Conservation (phyloP, 1,140 invertebrate genomes). For the Berghia stephanieae region DNA sequence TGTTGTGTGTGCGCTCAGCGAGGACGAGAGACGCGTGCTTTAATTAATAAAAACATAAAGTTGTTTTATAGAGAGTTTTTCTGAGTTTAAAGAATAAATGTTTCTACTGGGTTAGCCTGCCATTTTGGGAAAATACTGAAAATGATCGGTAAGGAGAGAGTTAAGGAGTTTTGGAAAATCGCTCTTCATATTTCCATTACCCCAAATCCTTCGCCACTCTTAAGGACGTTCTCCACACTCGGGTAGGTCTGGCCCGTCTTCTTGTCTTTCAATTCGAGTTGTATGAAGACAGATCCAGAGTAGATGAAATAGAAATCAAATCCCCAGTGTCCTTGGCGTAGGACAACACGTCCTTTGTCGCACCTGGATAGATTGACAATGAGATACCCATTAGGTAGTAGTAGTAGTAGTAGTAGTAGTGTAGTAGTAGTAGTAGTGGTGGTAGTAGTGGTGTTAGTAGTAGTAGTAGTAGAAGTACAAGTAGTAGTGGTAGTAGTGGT, state of each 20-base stretch:
- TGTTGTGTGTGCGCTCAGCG: no score
- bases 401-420: no score
- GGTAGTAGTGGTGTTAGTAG: no score
- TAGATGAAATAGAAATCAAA: slow-evolving; percentile 49
- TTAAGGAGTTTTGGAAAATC: no score
- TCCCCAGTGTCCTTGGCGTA: slow-evolving; percentile 45
- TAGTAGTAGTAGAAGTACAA: neutral
- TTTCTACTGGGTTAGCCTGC: no score
- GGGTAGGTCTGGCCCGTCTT: slow-evolving; percentile 29
- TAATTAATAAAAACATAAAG: no score
- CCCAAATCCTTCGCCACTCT: slow-evolving; percentile 45
- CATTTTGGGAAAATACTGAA: no score
- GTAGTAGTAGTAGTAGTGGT: no score
- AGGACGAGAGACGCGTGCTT: neutral
- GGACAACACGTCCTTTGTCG: slow-evolving; percentile 46
- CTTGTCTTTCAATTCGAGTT: slow-evolving; percentile 39
- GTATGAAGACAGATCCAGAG: slow-evolving; percentile 45
- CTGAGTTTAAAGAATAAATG: no score
- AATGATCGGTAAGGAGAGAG: no score
- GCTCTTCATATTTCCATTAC: slow-evolving; percentile 38
- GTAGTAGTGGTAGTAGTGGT: neutral
- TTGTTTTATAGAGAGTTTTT: no score
- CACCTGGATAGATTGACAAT: slow-evolving; percentile 36
- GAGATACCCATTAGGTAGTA: no score
- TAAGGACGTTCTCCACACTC: slow-evolving; percentile 42